Percentiles rank a stretch among this genome's conserved stretches.
Conservation (phyloP, 2,797 vertebrate species). For the Gallinago stenura region DNA sequence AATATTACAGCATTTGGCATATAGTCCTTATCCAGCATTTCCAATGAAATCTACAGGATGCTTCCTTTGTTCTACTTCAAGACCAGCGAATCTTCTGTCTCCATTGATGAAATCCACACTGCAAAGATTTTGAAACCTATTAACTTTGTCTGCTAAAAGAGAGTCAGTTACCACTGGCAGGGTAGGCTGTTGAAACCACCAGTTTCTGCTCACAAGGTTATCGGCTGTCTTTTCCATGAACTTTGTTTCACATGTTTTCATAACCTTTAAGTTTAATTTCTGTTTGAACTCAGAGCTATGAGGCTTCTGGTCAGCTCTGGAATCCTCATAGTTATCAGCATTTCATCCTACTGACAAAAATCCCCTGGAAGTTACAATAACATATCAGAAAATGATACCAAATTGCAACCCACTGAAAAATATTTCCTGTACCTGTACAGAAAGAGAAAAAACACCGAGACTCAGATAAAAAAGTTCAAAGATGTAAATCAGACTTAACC, state of each 20-base stretch:
- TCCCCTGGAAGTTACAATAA: not conserved
- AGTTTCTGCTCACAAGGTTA: not conserved
- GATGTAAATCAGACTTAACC: conserved; percentile 20
- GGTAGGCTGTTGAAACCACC: not conserved
- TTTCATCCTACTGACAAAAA: conserved; percentile 4
- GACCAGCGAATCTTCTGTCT: not conserved
- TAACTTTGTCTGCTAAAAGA: not conserved
- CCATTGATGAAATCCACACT: not conserved
- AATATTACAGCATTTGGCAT: not conserved
- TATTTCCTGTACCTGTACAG: not conserved
- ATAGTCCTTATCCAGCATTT: not conserved
- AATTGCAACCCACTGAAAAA: not conserved
- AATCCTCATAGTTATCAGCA: not conserved
- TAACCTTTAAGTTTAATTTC: not conserved
- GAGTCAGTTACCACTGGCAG: not conserved
- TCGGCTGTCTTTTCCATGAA: not conserved
- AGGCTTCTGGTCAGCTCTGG: not conserved
- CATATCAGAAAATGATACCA: not conserved
- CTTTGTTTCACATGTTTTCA: not conserved
- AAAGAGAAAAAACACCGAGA: not conserved
- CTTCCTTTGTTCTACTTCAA: not conserved
- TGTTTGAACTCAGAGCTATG: not conserved
- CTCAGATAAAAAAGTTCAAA: not conserved
- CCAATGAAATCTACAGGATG: not conserved
- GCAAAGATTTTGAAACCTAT: not conserved